Base-by-base conservation (phyloP, 2,888 invertebrate species). In the Amblyjoppa fuscipennis region DNA sequence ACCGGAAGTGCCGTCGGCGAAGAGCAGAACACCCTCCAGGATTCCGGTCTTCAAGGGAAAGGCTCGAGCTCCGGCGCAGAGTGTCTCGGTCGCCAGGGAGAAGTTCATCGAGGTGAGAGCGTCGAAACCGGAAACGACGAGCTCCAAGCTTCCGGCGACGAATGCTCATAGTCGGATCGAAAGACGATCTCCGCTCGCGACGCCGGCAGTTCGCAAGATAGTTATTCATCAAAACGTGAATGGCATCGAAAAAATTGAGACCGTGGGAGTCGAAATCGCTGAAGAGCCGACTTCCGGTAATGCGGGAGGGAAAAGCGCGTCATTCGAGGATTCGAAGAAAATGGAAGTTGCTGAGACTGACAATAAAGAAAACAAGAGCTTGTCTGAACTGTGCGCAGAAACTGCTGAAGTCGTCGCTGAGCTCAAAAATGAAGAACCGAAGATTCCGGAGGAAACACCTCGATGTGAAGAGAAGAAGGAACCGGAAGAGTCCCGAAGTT, bases 331-430 rank as follows among this genome's bases (percentile, higher is more conserved):
- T 41, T 51, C 75, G 0, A 83, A 76, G 51, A n/a, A 81, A 41
- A 77, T 69, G 64, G 82, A 88, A 51, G 75, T 75, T 20, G 74
- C 78, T 31, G 89, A 86, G 16, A 83, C 89, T 78, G 84, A 83
- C 13, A 79, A 87, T 73, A 83, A 88, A 61, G 86, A 85, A 61
- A 68, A 71, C 45, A 28, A 25, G 13, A 38, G 1, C 3, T 45
- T 20, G 7, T 13, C 31, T 7, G 25, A 69, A 11, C 56, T 51
- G 28, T 25, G 13, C 20, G 71, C 76, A 68, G 69, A 73, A 73
- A 20, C 64, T 66, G 81, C 66, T 7, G 81, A 76, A 64, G 59
- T 69, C 95, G 95, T 89, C 95, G 95, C 7, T 34, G 70, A 70
- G 59, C 83, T 85, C 16, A 73, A 73, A 83, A 82, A 85, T 20